Percentiles rank a stretch among this genome's conserved stretches.
phyloP scores from a whole-genome alignment of 2,888 invertebrate genomes.

The Agriopis marginaria region DNA sequence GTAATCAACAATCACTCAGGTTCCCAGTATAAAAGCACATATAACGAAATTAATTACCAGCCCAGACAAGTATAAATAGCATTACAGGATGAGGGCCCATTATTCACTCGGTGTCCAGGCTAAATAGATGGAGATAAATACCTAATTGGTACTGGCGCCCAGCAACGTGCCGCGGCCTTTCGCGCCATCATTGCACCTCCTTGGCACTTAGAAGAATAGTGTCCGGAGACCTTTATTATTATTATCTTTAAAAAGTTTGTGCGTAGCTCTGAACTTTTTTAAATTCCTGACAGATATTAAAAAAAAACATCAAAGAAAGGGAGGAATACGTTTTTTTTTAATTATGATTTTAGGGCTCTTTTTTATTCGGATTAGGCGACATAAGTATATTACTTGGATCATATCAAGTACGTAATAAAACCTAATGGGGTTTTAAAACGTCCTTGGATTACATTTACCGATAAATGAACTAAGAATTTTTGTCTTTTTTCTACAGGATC shows the following conservation, averaged over 20 bases:
- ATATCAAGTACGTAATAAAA: no score
- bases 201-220: conserved; percentile 11
- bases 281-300: no score
- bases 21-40: conserved; percentile 6
- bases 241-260: background rate
- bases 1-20: conserved; percentile 19
- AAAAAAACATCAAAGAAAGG: no score
- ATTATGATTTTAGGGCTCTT: no score
- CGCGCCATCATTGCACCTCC: conserved; percentile 8
- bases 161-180: conserved; percentile 3
- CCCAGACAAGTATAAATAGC: conserved; percentile 41
- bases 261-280: background rate
- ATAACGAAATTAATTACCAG: conserved; percentile 42
- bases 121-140: conserved; percentile 37
- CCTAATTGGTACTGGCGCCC: conserved; percentile 45
- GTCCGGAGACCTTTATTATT: background rate
- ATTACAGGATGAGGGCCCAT: conserved; percentile 31
- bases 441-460: no score
- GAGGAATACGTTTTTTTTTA: no score
- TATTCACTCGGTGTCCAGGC: conserved; percentile 35
- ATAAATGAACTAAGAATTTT: no score
- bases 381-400: no score
- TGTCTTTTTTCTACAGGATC: no score
- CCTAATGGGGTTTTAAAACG: background rate
- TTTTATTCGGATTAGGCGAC: no score